These are phyloP conservation scores for Eidolon dupreanum DNA, from an alignment of 2,797 vertebrate species.

Conservation along the genomic window DNA sequence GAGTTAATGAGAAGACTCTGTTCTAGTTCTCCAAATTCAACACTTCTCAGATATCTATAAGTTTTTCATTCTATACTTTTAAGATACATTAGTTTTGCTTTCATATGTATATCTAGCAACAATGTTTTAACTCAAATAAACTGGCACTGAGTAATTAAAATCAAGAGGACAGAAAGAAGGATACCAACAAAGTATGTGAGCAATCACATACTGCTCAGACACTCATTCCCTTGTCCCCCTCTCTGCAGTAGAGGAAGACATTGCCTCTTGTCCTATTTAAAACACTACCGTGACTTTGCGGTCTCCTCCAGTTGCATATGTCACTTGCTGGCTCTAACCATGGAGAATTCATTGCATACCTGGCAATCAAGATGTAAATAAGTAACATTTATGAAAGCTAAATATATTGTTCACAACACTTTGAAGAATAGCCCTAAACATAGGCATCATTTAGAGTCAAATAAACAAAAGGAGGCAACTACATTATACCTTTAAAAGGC, in stretches of 20 bases:
- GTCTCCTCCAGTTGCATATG: neutral
- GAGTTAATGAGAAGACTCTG: neutral
- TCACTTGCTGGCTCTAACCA: slow-evolving; percentile 6
- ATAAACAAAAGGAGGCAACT: slow-evolving; percentile 55
- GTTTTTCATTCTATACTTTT: neutral
- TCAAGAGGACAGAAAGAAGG: neutral
- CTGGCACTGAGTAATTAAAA: neutral
- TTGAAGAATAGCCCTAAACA: slow-evolving; percentile 59
- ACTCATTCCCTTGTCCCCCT: neutral
- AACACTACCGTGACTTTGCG: too few relatives aligned
- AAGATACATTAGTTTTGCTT: neutral
- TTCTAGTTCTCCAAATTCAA: neutral
- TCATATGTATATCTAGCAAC: neutral
- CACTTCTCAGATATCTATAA: neutral
- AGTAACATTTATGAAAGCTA: slow-evolving; percentile 56
- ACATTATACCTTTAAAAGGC: slow-evolving; percentile 5
- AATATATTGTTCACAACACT: slow-evolving; percentile 50
- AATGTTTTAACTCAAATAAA: neutral
- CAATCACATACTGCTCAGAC: neutral
- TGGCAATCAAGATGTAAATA: slow-evolving; percentile 60
- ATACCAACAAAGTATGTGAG: neutral
- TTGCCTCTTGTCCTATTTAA: neutral
- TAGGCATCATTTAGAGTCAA: slow-evolving; percentile 70
- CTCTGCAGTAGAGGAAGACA: neutral
- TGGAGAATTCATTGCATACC: slow-evolving; percentile 51